These are phyloP conservation scores for Amitus sp. DNA, from an alignment of 2,888 invertebrate genomes.

Conservation along the genomic window DNA sequence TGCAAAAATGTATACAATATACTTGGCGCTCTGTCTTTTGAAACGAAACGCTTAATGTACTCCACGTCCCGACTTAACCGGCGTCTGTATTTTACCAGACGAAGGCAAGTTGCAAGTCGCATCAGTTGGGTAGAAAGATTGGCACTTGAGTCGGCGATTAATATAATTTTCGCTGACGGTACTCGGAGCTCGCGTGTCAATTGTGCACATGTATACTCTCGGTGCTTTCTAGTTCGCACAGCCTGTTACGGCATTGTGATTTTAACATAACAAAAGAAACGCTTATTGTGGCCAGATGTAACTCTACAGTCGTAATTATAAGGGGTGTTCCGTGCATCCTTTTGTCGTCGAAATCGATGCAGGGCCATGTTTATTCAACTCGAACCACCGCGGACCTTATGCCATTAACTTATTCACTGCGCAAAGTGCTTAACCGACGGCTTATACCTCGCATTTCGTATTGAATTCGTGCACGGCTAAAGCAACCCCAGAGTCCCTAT, in stretches of 20 bases:
- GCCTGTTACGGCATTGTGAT: constrained; percentile 26
- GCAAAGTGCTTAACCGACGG: constrained; percentile 28
- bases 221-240: constrained; percentile 24
- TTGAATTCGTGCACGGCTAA: constrained; percentile 5
- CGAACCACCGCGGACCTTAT: constrained; percentile 24
- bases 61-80: constrained; percentile 17
- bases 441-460: constrained; percentile 15
- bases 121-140: constrained; percentile 31
- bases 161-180: constrained; percentile 32
- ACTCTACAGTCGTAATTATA: constrained; percentile 33
- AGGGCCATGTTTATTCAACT: constrained; percentile 30
- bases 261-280: constrained; percentile 39
- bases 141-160: constrained; percentile 29
- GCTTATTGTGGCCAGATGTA: constrained; percentile 40
- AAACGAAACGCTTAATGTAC: constrained; percentile 17
- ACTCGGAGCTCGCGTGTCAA: constrained; percentile 36
- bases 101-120: constrained; percentile 36
- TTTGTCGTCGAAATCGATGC: constrained; percentile 31
- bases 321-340: constrained; percentile 29
- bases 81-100: constrained; percentile 32
- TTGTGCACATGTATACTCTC: constrained; percentile 25
- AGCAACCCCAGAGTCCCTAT: not conserved
- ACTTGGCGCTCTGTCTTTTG: not conserved
- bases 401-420: constrained; percentile 16
- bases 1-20: not conserved